Base-by-base conservation (phyloP, 64 coral and sea anemone species). In the Montipora cactus region DNA sequence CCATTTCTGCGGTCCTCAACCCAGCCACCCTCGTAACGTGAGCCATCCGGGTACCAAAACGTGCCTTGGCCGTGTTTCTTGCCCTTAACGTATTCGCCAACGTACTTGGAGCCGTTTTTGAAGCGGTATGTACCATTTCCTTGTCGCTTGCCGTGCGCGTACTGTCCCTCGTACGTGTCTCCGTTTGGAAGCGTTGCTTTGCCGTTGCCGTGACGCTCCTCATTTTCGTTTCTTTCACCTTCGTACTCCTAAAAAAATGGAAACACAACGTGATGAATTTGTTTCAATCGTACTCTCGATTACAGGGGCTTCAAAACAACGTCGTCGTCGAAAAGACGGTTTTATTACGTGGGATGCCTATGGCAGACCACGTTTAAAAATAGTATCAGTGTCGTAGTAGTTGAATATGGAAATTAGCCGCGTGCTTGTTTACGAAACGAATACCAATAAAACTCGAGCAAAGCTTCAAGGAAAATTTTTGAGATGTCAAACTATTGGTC, bases 41-140 rank as follows among this genome's bases (percentile, higher is more conserved):
- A 98, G 22, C 97, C 94, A 74, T 98, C 97, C 37, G 97, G 97
- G 62, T 98, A 98, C 97, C 97, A 98, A 90, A 98, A 98, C 61
- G 92, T 94, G 0, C 97, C 97, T 48, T 98, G 97, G 47, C 97
- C 97, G 44, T 98, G 94, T 55, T 95, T 98, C 47, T 84, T 95
- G 28, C 91, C 89, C 44, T 93, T 94, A 2, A 84, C 81, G 62
- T 98, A 98, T 53, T 96, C 97, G 1, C 97, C 97, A 2, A 87
- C 84, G 85, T 98, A 98, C 79, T 94, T 98, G 80, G 94, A 61
- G 16, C 94, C 91, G 44, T 91, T 96, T 76, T 95, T 98, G 88
- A 98, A 98, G 72, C 92, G 97, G 77, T 98, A 98, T 12, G 97
- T 98, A 18, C 97, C 97, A 79, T 93, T 95, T 7, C 97, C 97